These are phyloP conservation scores for Myotis pilosus DNA, from an alignment of 2,797 vertebrate species.

Conservation along the genomic window DNA sequence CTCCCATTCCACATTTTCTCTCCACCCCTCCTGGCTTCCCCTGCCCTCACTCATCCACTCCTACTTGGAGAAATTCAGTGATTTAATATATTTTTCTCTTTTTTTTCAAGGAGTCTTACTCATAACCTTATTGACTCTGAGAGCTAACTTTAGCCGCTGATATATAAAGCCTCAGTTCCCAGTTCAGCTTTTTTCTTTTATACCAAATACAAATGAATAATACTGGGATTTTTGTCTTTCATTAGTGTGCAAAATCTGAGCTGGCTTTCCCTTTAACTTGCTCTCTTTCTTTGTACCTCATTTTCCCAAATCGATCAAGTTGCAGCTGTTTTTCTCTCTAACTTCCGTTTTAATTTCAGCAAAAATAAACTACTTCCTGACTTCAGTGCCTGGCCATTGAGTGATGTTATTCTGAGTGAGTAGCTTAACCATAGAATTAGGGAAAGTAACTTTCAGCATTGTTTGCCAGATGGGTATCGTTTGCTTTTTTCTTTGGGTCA, in stretches of 20 bases:
- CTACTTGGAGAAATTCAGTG: neutral
- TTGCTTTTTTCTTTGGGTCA: neutral
- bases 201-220: neutral
- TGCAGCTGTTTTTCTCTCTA: conserved; percentile 62
- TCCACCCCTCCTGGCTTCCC: neutral
- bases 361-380: conserved; percentile 70
- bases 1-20: neutral
- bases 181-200: neutral
- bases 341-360: conserved; percentile 39
- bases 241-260: neutral
- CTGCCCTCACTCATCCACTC: neutral
- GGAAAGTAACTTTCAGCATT: conserved; percentile 24
- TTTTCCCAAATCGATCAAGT: conserved; percentile 45
- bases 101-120: neutral
- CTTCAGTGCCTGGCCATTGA: neutral
- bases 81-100: neutral
- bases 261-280: conserved; percentile 4
- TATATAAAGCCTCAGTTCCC: neutral
- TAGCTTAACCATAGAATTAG: neutral
- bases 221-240: neutral
- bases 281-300: neutral
- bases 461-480: conserved; percentile 9
- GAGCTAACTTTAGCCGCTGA: neutral
- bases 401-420: conserved; percentile 22
- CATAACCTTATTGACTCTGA: neutral